Evolutionary conservation across 2,888 invertebrate species (phyloP).

Genomic region (Bombylius discolor): DNA sequence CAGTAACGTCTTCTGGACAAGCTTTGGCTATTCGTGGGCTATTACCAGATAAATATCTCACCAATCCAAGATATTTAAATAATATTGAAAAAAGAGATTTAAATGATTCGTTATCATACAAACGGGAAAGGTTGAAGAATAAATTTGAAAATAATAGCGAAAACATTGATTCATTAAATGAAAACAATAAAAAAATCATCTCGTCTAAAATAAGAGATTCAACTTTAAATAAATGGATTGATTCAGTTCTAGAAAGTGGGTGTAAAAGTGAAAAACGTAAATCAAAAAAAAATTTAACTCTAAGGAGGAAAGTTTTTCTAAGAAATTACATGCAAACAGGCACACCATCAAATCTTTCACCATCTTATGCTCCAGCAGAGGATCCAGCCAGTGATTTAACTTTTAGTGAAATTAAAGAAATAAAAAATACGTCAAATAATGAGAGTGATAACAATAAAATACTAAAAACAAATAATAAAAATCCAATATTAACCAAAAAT

Average conservation of each 20-base stretch:
- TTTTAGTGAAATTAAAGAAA: slow-evolving; percentile 17
- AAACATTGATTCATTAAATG: neutral
- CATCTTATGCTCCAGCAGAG: slow-evolving; percentile 33
- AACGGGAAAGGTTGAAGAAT: neutral
- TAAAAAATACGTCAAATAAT: neutral
- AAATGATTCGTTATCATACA: neutral
- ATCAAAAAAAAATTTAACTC: slow-evolving; percentile 26
- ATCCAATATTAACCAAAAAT: neutral
- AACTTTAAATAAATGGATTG: slow-evolving; percentile 32
- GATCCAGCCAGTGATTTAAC: slow-evolving; percentile 35
- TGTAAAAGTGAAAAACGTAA: slow-evolving; percentile 27
- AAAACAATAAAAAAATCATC: slow-evolving; percentile 7
- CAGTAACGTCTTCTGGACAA: slow-evolving; percentile 24
- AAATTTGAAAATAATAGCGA: neutral
- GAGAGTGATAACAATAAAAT: neutral
- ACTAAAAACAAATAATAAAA: neutral
- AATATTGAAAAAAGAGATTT: slow-evolving; percentile 1
- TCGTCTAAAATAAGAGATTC: slow-evolving; percentile 32
- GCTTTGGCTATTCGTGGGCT: slow-evolving; percentile 29
- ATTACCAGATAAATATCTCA: slow-evolving; percentile 28
- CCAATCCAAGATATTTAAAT: slow-evolving; percentile 28
- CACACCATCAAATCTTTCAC: slow-evolving; percentile 20
- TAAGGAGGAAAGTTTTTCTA: slow-evolving; percentile 27
- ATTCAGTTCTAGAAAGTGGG: slow-evolving; percentile 34
- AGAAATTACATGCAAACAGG: slow-evolving; percentile 20